phyloP scores from a whole-genome alignment of 2,888 invertebrate genomes.

The Philaethria dido region DNA sequence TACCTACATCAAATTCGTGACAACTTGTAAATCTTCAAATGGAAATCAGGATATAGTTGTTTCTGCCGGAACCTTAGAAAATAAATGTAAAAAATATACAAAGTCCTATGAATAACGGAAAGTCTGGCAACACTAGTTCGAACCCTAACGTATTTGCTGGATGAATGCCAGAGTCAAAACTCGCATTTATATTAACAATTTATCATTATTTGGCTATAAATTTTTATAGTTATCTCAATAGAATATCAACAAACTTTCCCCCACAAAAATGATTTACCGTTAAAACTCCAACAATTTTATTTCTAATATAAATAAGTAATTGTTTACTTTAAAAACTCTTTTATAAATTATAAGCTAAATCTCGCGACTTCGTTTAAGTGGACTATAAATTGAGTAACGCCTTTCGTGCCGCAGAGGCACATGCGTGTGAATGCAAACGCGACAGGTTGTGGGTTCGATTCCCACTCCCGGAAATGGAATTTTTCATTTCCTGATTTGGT shows the following conservation, averaged over 20 bases:
- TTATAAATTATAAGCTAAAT: too few species aligned
- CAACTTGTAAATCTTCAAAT: not conserved
- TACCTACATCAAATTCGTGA: not conserved
- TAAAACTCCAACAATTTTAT: not conserved
- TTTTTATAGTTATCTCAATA: slow-evolving; percentile 22
- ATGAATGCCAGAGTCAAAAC: slow-evolving; percentile 29
- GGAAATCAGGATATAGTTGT: not conserved
- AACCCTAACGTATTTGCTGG: slow-evolving; percentile 20
- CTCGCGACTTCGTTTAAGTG: too few species aligned
- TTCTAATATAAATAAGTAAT: too few species aligned
- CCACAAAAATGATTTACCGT: slow-evolving; percentile 47
- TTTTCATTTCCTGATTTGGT: too few species aligned
- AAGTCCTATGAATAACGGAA: not conserved
- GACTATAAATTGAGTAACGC: too few species aligned
- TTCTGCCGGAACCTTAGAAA: not conserved
- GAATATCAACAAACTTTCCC: slow-evolving; percentile 12
- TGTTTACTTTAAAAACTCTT: too few species aligned
- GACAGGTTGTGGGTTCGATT: too few species aligned
- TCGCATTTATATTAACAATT: slow-evolving; percentile 24
- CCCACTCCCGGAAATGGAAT: too few species aligned
- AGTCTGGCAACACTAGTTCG: not conserved
- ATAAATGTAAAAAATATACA: not conserved
- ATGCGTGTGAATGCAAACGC: too few species aligned
- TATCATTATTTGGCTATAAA: slow-evolving; percentile 29
- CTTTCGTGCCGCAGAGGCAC: too few species aligned